Conservation (phyloP, 2,888 invertebrate species). For the Idaea straminata region DNA sequence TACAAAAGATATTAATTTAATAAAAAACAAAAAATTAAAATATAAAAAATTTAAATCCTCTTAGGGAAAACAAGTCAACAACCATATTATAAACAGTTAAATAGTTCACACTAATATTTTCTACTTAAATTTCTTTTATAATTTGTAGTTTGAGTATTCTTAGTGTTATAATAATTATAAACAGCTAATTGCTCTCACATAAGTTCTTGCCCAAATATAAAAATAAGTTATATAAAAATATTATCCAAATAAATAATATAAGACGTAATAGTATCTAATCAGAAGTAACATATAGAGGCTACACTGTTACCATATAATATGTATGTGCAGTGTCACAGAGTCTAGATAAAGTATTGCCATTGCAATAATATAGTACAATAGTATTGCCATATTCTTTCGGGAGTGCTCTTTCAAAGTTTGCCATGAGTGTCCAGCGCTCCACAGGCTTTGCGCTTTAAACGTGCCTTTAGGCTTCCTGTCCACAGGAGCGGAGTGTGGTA, state of each 20-base stretch:
- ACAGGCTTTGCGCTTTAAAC: no score
- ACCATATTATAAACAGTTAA: no score
- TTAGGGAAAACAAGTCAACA: no score
- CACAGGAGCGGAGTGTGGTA: no score
- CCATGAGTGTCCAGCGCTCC: no score
- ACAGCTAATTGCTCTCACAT: slow-evolving; percentile 2
- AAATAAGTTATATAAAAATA: not conserved
- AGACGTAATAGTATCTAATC: slow-evolving; percentile 13
- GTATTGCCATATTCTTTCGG: slow-evolving; percentile 5
- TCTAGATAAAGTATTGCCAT: not conserved
- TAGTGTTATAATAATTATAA: slow-evolving; percentile 6
- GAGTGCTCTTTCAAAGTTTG: no score
- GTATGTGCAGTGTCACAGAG: not conserved
- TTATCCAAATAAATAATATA: slow-evolving; percentile 2
- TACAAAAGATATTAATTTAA: no score
- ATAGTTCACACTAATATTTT: no score
- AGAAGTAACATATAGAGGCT: slow-evolving; percentile 33
- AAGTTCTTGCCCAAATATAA: slow-evolving; percentile 12
- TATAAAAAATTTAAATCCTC: no score
- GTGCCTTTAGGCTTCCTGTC: no score
- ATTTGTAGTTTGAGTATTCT: not conserved
- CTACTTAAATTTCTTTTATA: not conserved
- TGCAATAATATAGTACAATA: slow-evolving; percentile 9
- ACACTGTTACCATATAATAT: slow-evolving; percentile 25
- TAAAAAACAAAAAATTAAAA: no score